Percentiles rank a stretch among this genome's conserved stretches.
Conservation (phyloP, 2,797 vertebrate species). For the Falco rusticolus region DNA sequence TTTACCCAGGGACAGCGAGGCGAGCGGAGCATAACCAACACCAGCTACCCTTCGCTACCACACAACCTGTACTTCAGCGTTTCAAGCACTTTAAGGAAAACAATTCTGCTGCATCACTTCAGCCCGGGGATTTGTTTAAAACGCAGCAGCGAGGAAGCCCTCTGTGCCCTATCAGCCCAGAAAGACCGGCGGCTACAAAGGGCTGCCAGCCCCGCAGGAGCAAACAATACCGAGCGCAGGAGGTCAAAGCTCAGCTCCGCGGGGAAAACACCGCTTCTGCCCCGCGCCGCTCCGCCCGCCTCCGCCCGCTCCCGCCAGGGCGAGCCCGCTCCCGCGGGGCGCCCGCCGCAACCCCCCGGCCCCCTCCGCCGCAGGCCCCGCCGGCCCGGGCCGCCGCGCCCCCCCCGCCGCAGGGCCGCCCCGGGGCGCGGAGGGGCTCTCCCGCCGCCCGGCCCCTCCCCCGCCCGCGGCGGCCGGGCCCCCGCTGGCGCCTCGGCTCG, state of each 20-base stretch:
- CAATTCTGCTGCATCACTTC: slow-evolving; percentile 28
- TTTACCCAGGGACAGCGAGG: not conserved
- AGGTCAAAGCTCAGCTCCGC: not conserved
- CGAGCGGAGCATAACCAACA: not conserved
- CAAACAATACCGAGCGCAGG: not conserved
- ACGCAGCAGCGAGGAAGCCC: not conserved
- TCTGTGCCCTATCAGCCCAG: accelerated
- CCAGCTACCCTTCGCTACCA: not conserved
- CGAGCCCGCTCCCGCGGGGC: not conserved
- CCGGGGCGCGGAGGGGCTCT: not conserved
- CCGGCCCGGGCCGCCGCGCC: not conserved
- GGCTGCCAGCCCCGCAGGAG: not conserved
- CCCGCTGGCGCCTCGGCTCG: not conserved
- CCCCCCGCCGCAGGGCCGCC: not conserved
- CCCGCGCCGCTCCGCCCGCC: too few species aligned
- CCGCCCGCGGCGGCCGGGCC: not conserved
- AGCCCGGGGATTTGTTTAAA: accelerated
- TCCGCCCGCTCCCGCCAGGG: not conserved
- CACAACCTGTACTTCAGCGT: accelerated
- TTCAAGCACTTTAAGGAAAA: not conserved
- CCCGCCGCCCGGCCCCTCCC: not conserved
- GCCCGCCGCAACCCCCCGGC: not conserved
- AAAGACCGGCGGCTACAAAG: not conserved
- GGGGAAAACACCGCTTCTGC: not conserved
- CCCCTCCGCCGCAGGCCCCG: not conserved